phyloP scores from a whole-genome alignment of 2,888 invertebrate genomes.

The Melipona beecheii region DNA sequence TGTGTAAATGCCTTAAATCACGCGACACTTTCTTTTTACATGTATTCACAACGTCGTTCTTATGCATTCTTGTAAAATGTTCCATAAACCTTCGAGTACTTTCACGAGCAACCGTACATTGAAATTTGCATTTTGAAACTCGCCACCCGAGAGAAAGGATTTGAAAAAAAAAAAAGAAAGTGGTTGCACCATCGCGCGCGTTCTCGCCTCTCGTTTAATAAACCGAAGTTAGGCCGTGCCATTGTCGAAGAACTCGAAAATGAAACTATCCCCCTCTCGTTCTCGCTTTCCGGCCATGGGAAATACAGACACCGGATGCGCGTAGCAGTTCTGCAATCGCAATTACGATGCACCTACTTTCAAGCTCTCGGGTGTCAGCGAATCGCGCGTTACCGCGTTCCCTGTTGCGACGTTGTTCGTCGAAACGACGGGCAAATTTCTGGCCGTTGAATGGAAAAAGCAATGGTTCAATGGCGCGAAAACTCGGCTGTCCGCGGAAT shows the following conservation, averaged over 20 bases:
- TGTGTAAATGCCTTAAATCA: too few relatives aligned
- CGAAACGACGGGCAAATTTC: constrained; percentile 51
- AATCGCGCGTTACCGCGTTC: constrained; percentile 43
- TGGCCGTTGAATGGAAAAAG: constrained; percentile 6
- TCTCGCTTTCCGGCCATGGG: constrained; percentile 15
- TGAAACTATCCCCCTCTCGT: not conserved
- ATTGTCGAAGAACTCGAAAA: constrained; percentile 15
- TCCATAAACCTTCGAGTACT: too few relatives aligned
- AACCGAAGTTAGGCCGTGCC: not conserved
- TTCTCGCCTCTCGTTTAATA: not conserved
- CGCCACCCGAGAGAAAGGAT: too few relatives aligned
- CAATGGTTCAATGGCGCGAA: constrained; percentile 16
- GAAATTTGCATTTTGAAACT: too few relatives aligned
- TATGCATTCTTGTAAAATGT: too few relatives aligned
- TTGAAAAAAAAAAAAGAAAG: too few relatives aligned
- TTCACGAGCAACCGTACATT: too few relatives aligned
- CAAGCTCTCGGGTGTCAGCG: constrained; percentile 47
- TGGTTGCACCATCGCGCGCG: not conserved
- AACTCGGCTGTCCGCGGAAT: not conserved
- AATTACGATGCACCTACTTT: constrained; percentile 51
- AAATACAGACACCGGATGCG: constrained; percentile 52
- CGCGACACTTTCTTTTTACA: too few relatives aligned
- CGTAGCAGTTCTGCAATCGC: constrained; percentile 50
- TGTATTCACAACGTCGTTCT: too few relatives aligned
- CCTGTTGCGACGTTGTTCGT: constrained; percentile 43